A percentile compares a stretch with the other conserved stretches of the same genome.
phyloP scores from a whole-genome alignment of 2,888 invertebrate species.

The Heterodera filipjevi region DNA sequence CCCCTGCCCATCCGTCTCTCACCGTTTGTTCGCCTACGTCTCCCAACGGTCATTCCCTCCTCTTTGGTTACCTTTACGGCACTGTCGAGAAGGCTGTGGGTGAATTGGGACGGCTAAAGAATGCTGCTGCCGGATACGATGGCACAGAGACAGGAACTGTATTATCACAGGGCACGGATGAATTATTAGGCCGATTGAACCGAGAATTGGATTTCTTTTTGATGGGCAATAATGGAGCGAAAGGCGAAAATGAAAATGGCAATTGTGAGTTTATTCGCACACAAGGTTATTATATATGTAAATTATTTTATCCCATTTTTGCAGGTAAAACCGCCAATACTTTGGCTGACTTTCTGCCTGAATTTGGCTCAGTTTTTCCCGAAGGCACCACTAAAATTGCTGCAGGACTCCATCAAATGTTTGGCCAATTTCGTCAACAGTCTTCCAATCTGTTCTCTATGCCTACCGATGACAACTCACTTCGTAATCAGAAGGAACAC shows the following conservation, averaged over 20 bases:
- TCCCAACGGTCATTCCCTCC: not conserved
- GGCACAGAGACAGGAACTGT: not conserved
- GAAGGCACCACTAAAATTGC: not conserved
- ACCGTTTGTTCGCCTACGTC: not conserved
- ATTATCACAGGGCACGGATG: constrained; percentile 14
- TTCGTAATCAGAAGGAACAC: not conserved
- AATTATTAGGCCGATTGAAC: constrained; percentile 15
- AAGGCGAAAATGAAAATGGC: not conserved
- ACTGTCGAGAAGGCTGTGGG: not conserved
- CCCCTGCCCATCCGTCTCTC: not conserved
- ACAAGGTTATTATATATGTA: no score
- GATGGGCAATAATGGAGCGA: constrained; percentile 6
- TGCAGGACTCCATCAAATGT: not conserved
- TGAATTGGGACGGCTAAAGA: not conserved
- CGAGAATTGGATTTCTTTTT: constrained; percentile 21
- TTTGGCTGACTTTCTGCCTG: not conserved
- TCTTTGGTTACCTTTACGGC: not conserved
- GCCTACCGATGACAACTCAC: not conserved
- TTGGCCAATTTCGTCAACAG: not conserved
- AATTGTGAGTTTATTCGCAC: no score
- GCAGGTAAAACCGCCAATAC: not conserved
- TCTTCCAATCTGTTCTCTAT: not conserved
- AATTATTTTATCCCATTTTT: not conserved
- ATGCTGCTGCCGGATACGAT: not conserved
- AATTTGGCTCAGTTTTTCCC: not conserved